These are phyloP conservation scores for Ptychodera flava DNA, from an alignment of 35 echinoderm and acorn worm genomes.

Conservation along the genomic window DNA sequence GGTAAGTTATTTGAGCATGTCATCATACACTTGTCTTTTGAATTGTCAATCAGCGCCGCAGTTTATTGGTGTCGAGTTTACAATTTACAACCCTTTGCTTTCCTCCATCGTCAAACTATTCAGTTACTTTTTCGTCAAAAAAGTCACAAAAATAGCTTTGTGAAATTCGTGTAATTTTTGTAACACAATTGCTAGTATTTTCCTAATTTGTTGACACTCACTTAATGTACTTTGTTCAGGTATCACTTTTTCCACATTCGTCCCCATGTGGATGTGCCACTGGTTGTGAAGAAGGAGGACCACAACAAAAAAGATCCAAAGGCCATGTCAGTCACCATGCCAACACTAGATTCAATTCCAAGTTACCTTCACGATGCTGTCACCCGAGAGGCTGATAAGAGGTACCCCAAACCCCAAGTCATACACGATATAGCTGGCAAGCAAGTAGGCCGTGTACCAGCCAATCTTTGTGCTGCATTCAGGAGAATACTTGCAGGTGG, in stretches of 20 bases:
- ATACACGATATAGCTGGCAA: background rate
- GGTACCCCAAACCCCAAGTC: background rate
- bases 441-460: background rate
- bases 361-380: background rate
- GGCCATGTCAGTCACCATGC: background rate
- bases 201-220: background rate
- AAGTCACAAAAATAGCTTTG: too few relatives aligned
- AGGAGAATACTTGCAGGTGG: background rate
- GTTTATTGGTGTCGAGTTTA: background rate
- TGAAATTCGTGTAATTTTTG: too few relatives aligned
- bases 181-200: too few relatives aligned
- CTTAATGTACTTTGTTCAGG: background rate
- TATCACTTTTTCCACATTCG: background rate
- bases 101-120: too few relatives aligned
- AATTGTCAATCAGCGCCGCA: background rate
- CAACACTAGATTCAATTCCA: background rate
- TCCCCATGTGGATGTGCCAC: background rate
- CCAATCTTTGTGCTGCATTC: background rate
- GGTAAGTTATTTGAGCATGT: background rate
- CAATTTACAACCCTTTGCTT: too few relatives aligned
- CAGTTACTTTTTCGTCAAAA: too few relatives aligned
- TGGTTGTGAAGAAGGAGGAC: background rate
- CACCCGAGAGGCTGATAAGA: background rate
- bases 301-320: background rate
- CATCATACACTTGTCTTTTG: background rate